These are phyloP conservation scores for Gnathonemus echidnorhynchus DNA, from an alignment of 2,113 vertebrate species.

Conservation along the genomic window DNA sequence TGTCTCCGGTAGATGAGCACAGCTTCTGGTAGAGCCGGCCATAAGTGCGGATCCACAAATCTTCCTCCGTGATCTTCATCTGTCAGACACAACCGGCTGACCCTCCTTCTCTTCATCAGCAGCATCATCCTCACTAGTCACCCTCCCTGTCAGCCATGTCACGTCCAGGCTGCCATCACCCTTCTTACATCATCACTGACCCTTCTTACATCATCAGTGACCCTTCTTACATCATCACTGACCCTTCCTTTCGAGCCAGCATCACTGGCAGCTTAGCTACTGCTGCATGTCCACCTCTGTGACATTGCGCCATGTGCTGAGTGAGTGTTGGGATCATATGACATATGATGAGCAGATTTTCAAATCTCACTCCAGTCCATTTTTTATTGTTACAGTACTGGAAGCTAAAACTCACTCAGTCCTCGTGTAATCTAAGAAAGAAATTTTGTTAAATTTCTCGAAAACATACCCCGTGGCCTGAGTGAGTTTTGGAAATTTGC, in stretches of 20 bases:
- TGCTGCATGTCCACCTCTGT: not conserved
- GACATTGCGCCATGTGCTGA: not conserved
- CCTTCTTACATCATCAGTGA: not conserved
- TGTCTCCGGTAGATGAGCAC: conserved; percentile 69
- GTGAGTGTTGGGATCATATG: not conserved
- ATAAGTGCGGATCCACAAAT: conserved; percentile 70
- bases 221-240: not conserved
- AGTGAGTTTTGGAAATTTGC: not conserved
- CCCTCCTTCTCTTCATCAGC: conserved; percentile 1
- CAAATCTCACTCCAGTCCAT: not conserved
- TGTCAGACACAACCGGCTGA: conserved; percentile 31
- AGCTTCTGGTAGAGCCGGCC: conserved; percentile 71
- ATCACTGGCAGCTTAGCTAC: not conserved
- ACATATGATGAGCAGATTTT: not conserved
- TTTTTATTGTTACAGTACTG: not conserved
- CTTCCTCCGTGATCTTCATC: conserved; percentile 72
- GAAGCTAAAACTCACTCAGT: not conserved
- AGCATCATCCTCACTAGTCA: conserved; percentile 6
- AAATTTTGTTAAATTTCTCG: not conserved
- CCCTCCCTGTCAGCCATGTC: not conserved
- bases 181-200: not conserved
- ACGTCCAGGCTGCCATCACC: not conserved
- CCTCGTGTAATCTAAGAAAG: not conserved
- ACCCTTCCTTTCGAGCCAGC: not conserved
- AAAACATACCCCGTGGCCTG: not conserved